phyloP scores from a whole-genome alignment of 2,797 vertebrate genomes.

The Trichosurus vulpecula region DNA sequence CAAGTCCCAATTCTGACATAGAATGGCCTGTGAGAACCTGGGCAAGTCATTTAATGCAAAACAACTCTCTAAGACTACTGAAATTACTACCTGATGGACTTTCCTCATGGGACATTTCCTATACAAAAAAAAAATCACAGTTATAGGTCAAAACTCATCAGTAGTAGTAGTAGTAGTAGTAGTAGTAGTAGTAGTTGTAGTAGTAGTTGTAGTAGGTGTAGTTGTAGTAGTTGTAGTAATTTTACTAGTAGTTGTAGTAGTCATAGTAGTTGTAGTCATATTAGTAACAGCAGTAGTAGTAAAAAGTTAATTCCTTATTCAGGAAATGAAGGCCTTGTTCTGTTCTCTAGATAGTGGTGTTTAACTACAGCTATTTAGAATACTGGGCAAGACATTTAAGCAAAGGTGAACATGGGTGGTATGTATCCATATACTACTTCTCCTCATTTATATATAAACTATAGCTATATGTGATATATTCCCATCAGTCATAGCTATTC shows the following conservation, averaged over 20 bases:
- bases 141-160: not conserved
- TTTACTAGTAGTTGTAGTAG: too few relatives aligned
- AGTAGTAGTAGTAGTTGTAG: too few relatives aligned
- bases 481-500: not conserved
- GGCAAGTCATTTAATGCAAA: not conserved
- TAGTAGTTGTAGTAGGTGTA: too few relatives aligned
- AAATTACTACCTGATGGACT: not conserved
- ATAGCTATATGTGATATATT: not conserved
- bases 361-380: not conserved
- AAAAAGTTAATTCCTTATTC: not conserved
- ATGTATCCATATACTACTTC: not conserved
- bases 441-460: not conserved
- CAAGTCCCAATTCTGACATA: not conserved
- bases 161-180: too few relatives aligned
- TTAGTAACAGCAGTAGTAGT: not conserved
- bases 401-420: fast-evolving
- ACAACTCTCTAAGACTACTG: not conserved
- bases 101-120: not conserved
- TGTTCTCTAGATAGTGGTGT: too few relatives aligned
- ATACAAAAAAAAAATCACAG: not conserved
- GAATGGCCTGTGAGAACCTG: not conserved
- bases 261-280: not conserved
- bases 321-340: not conserved
- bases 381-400: not conserved
- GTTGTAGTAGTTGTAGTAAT: too few relatives aligned